A percentile compares a stretch with the other conserved stretches of the same genome.
phyloP scores from a whole-genome alignment of 2,113 vertebrate genomes.

The Rhinolophus ferrumequinum region DNA sequence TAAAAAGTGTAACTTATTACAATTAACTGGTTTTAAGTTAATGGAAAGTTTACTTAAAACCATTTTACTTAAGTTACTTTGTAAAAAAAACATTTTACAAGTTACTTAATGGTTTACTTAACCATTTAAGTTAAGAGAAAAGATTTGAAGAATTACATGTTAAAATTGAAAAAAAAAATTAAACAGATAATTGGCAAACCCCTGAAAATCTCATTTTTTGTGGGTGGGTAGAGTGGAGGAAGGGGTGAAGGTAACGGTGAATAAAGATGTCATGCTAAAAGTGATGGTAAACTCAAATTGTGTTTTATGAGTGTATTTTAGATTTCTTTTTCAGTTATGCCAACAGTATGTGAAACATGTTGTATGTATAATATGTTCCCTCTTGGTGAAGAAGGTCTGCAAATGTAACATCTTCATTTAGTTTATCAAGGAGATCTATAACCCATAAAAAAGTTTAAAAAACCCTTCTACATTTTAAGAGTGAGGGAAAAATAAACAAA shows the following conservation, averaged over 20 bases:
- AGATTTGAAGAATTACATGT: neutral
- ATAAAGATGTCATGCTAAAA: neutral
- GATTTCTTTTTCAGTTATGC: neutral
- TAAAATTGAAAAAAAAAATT: neutral
- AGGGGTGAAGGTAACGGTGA: neutral
- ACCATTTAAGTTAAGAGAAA: no score
- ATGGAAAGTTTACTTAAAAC: no score
- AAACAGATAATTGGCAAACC: neutral
- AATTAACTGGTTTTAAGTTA: neutral
- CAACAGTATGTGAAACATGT: neutral
- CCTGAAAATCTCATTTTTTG: neutral
- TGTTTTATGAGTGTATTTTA: neutral
- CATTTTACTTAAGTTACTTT: no score
- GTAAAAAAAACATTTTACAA: no score
- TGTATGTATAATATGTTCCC: neutral
- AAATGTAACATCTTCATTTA: neutral
- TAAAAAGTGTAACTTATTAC: neutral
- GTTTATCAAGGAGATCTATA: neutral
- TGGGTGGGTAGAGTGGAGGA: neutral
- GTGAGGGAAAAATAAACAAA: neutral
- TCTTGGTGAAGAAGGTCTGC: neutral
- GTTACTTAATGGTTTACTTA: no score
- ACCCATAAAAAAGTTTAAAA: neutral
- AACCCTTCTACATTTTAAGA: neutral
- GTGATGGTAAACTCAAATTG: neutral